Conservation (phyloP, 2,888 invertebrate species). For the Ochropleura plecta region DNA sequence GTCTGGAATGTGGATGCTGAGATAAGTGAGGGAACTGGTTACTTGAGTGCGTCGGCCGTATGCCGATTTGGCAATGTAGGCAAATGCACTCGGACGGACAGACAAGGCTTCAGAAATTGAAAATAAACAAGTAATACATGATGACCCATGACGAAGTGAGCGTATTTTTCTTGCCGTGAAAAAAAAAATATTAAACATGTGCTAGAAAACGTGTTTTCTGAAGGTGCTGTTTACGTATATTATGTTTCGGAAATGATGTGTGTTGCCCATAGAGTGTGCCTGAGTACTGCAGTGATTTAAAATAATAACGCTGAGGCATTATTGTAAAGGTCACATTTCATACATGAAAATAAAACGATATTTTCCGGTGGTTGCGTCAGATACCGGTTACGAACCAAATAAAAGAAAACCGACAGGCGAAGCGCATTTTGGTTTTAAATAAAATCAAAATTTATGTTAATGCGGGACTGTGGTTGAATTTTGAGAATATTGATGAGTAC, state of each 20-base stretch:
- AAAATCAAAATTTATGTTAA: conserved; percentile 34
- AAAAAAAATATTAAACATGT: conserved; percentile 57
- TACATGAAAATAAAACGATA: conserved; percentile 20
- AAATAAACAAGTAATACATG: conserved; percentile 59
- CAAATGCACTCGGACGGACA: conserved; percentile 72
- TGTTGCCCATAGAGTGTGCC: background rate
- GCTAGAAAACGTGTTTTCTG: conserved; percentile 56
- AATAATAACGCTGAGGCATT: conserved; percentile 1
- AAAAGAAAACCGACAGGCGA: conserved; percentile 14
- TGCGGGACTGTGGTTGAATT: conserved; percentile 7
- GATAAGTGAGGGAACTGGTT: conserved; percentile 81
- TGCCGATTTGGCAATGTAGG: conserved; percentile 77
- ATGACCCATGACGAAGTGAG: conserved; percentile 60
- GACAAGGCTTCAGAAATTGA: conserved; percentile 64
- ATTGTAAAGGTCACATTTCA: background rate
- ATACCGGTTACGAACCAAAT: conserved; percentile 33
- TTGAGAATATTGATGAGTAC: conserved; percentile 38
- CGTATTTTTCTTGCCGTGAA: conserved; percentile 53
- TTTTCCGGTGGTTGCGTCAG: conserved; percentile 48
- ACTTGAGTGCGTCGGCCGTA: conserved; percentile 73
- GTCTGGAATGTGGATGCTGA: conserved; percentile 75
- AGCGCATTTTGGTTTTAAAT: conserved; percentile 24
- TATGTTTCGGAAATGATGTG: background rate
- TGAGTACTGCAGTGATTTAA: conserved; percentile 12
- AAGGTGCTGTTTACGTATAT: conserved; percentile 14